A percentile compares a stretch with the other conserved stretches of the same genome.
phyloP scores from a whole-genome alignment of 2,888 invertebrate species.

The Zaprionus obscuricornis region DNA sequence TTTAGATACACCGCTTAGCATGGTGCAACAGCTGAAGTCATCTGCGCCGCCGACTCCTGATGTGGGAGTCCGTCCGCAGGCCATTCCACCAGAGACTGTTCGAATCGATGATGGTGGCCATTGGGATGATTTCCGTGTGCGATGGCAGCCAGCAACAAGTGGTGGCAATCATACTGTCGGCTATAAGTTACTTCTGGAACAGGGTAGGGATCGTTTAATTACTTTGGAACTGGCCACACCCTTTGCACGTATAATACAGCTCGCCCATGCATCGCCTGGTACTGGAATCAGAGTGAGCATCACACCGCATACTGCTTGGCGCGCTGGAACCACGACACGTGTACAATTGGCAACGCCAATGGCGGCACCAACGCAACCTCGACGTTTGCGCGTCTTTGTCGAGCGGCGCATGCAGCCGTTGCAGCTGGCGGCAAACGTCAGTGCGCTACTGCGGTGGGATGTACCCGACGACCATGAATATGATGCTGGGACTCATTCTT shows the following conservation, averaged over 20 bases:
- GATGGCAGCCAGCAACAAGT: conserved; percentile 90
- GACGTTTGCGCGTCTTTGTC: conserved; percentile 89
- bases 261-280: conserved; percentile 87
- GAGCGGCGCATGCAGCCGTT: conserved; percentile 84
- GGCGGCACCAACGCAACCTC: conserved; percentile 91
- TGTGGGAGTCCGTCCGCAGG: conserved; percentile 89
- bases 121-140: conserved; percentile 92
- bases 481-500: conserved; percentile 40
- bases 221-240: conserved; percentile 64
- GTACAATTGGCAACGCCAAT: conserved; percentile 90
- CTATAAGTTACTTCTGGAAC: conserved; percentile 84
- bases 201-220: conserved; percentile 37
- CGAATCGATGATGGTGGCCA: conserved; percentile 89
- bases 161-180: conserved; percentile 92
- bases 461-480: conserved; percentile 85
- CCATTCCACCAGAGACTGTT: conserved; percentile 88
- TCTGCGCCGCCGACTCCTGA: conserved; percentile 53
- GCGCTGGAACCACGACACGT: conserved; percentile 87
- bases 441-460: conserved; percentile 92
- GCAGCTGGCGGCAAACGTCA: conserved; percentile 78
- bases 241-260: conserved; percentile 82
- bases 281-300: conserved; percentile 88
- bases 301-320: conserved; percentile 93
- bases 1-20: conserved; percentile 64
- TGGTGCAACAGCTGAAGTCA: conserved; percentile 45